These are phyloP conservation scores for Oscheius onirici DNA, from an alignment of 2,888 invertebrate genomes.

Conservation along the genomic window DNA sequence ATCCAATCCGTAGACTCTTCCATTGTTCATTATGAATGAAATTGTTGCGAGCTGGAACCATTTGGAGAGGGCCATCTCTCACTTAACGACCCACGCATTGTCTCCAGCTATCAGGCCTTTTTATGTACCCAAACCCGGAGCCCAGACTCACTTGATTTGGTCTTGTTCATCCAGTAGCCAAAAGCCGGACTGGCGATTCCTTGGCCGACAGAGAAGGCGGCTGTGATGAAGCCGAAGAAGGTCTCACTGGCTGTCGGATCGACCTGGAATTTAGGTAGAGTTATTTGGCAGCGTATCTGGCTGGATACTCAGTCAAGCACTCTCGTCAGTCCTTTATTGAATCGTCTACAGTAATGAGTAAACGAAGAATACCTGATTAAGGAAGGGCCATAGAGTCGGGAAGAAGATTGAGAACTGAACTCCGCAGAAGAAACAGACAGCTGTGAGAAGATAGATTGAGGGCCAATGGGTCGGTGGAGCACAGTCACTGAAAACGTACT, in stretches of 20 bases:
- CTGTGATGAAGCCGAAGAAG: constrained; percentile 55
- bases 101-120: neutral
- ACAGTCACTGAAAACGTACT: constrained; percentile 19
- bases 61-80: neutral
- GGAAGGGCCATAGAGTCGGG: constrained; percentile 53
- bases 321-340: no score
- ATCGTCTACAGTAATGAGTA: no score
- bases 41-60: neutral
- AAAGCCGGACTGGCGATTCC: constrained; percentile 51
- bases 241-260: constrained; percentile 51
- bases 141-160: constrained; percentile 43
- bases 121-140: neutral
- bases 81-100: neutral
- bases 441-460: constrained; percentile 50
- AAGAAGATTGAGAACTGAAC: constrained; percentile 58
- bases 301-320: no score
- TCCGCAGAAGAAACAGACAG: constrained; percentile 53
- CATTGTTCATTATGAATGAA: neutral
- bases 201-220: constrained; percentile 54
- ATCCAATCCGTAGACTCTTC: no score
- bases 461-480: constrained; percentile 47
- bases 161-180: constrained; percentile 54
- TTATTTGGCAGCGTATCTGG: no score
- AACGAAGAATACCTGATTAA: constrained; percentile 34
- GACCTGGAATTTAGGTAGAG: no score